phyloP scores from a whole-genome alignment of 2,888 invertebrate species.

The Lissocephala sabroskyi region DNA sequence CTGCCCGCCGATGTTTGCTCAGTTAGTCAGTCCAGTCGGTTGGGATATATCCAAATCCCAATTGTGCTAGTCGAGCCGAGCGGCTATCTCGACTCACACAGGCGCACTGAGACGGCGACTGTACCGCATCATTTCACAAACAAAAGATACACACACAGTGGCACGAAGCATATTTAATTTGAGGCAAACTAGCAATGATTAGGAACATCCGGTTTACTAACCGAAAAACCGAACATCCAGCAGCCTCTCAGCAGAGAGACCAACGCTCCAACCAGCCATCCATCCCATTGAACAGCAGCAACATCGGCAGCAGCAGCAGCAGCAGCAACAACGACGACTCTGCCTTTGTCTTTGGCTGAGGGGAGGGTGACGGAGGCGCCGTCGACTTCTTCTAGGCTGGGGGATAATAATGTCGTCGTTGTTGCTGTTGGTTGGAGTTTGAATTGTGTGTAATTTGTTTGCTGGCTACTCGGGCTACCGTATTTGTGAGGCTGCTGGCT shows the following conservation, averaged over 20 bases:
- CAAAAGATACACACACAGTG: slow-evolving; percentile 47
- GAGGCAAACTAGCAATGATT: slow-evolving; percentile 72
- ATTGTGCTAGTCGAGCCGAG: slow-evolving; percentile 1
- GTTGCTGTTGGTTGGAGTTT: slow-evolving; percentile 46
- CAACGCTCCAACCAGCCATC: slow-evolving; percentile 21
- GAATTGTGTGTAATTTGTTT: slow-evolving; percentile 65
- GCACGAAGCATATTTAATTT: slow-evolving; percentile 68
- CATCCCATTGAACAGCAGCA: slow-evolving; percentile 55
- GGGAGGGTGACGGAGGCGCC: slow-evolving; percentile 54
- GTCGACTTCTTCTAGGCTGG: slow-evolving; percentile 27
- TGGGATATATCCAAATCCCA: slow-evolving; percentile 5
- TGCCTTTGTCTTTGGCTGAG: slow-evolving; percentile 1
- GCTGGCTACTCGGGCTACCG: slow-evolving; percentile 64
- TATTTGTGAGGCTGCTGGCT: slow-evolving; percentile 31
- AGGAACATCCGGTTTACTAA: slow-evolving; percentile 72
- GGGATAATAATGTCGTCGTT: slow-evolving; percentile 55
- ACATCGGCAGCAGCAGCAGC: slow-evolving; percentile 20
- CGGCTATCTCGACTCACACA: not conserved
- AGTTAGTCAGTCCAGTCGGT: not conserved
- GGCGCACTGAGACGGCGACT: not conserved
- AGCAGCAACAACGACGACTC: slow-evolving; percentile 6
- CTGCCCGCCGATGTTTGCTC: slow-evolving; percentile 14
- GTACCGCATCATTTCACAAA: slow-evolving; percentile 36
- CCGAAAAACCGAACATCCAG: slow-evolving; percentile 64
- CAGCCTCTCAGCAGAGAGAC: slow-evolving; percentile 18